These are phyloP conservation scores for Lepeophtheirus nordmannii DNA, from an alignment of 2,888 invertebrate genomes.

Conservation along the genomic window DNA sequence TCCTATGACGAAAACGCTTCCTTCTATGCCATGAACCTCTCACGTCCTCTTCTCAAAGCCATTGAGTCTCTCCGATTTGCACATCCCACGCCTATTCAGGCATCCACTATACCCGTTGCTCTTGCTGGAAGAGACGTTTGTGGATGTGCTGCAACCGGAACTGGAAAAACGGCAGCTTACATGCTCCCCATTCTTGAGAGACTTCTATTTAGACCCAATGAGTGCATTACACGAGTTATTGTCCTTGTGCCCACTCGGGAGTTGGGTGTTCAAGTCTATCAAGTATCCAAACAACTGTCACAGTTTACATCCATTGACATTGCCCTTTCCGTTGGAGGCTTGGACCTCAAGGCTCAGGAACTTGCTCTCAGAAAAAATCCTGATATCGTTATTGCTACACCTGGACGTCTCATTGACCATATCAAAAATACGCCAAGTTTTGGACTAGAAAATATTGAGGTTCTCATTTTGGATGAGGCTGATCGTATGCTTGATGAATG, in stretches of 20 bases:
- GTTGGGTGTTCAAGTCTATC: slow-evolving; percentile 90
- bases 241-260: slow-evolving; percentile 93
- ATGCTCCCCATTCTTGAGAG: slow-evolving; percentile 93
- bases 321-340: slow-evolving; percentile 69
- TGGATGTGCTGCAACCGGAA: slow-evolving; percentile 95
- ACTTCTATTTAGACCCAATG: slow-evolving; percentile 62
- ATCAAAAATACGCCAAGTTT: slow-evolving; percentile 87
- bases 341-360: slow-evolving; percentile 57
- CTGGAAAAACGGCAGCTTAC: slow-evolving; percentile 95
- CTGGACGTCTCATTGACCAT: slow-evolving; percentile 93
- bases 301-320: slow-evolving; percentile 65
- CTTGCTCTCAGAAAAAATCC: slow-evolving; percentile 55
- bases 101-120: slow-evolving; percentile 84
- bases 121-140: slow-evolving; percentile 84
- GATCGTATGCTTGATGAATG: slow-evolving; percentile 85
- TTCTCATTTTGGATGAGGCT: slow-evolving; percentile 61
- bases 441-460: slow-evolving; percentile 72
- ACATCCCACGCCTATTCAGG: slow-evolving; percentile 91
- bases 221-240: slow-evolving; percentile 58
- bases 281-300: slow-evolving; percentile 74
- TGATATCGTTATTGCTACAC: slow-evolving; percentile 94
- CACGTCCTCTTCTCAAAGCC: slow-evolving; percentile 80
- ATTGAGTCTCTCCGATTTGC: slow-evolving; percentile 72
- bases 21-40: slow-evolving; percentile 82
- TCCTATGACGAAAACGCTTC: slow-evolving; percentile 28